Evolutionary conservation across 2,797 vertebrate genomes (phyloP), one percentile per base, ranked within the genome.

Genomic region (Carduelis carduelis): DNA sequence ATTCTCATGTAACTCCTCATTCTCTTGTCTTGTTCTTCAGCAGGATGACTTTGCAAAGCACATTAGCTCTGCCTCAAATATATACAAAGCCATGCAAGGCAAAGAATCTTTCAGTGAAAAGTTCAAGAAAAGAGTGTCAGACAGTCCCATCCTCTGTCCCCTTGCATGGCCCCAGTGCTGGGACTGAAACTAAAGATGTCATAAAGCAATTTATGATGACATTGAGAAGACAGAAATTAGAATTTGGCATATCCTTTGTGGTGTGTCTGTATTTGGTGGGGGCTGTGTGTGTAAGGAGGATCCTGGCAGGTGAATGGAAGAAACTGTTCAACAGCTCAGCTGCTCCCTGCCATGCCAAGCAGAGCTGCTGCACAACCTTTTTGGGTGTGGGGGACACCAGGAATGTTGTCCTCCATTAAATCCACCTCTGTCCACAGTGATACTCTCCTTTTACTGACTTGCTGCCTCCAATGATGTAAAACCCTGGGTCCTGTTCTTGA

Each of bases 381-480:
- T 32, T 6, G 2, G 34, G 21, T 28, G 6, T 1, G 0, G 7
- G 3, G 17, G 2, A 19, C 32, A 56, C 14, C 0, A 2, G 35
- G 8, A 3, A 4, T 7, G 32, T 9, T 74, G n/a, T 87, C 8
- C 44, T 84, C 9, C 53, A 11, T 35, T 26, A 60, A 47, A 64
- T 5, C 32, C 72, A 23, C 37, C 22, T 60, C 53, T 76, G 27
- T 12, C 44, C n/a, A 22, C 12, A 15, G 14, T 9, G 26, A 28
- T 1, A 70, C n/a, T 88, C 19, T 52, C 39, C n/a, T 71, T 83
- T 64, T 11, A 57, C 57, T 37, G 34, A 30, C 55, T 23, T 70
- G 35, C 41, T 84, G 14, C 26, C 30, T 53, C 22, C 30, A 49
- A 0, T 22, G 49, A 55, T 19, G 65, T 11, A 46, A 79, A 63